Evolutionary conservation across 2,113 vertebrate genomes (phyloP).

Genomic region (Orycteropus afer): DNA sequence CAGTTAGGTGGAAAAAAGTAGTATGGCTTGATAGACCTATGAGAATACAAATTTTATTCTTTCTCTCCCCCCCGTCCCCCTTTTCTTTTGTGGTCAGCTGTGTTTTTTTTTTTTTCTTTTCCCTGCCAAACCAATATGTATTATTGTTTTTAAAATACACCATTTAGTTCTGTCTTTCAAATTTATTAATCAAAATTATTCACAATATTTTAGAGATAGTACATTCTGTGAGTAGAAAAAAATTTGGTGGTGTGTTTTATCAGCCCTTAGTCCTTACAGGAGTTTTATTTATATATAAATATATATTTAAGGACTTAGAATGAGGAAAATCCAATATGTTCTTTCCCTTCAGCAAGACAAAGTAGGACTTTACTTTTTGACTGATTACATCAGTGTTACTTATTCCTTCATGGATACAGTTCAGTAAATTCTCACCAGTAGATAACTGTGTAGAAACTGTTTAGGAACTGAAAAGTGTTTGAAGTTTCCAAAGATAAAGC

Average conservation of each 20-base stretch:
- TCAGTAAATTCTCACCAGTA: conserved; percentile 52
- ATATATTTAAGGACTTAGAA: conserved; percentile 3
- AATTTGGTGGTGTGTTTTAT: not conserved
- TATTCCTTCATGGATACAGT: conserved; percentile 53
- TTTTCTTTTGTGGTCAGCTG: not conserved
- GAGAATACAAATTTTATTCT: not conserved
- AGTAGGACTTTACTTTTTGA: conserved; percentile 65
- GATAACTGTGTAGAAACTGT: conserved; percentile 50
- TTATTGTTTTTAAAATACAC: not conserved
- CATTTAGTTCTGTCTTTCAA: not conserved
- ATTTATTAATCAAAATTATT: conserved; percentile 4
- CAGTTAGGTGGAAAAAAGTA: not conserved
- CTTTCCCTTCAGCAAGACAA: conserved; percentile 57
- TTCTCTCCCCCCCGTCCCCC: too few species aligned
- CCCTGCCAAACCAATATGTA: not conserved
- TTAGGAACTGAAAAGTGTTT: conserved; percentile 45
- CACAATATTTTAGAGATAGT: conserved; percentile 16
- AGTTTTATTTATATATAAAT: not conserved
- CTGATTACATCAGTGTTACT: conserved; percentile 62
- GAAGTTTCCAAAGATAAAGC: conserved; percentile 25
- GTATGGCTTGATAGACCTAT: not conserved
- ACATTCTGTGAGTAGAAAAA: not conserved
- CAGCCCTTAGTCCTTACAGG: not conserved
- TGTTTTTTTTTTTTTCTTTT: conserved; percentile 22
- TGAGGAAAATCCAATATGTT: conserved; percentile 45